Evolutionary conservation across 2,797 vertebrate species (phyloP).

Genomic region (Karalla daura): DNA sequence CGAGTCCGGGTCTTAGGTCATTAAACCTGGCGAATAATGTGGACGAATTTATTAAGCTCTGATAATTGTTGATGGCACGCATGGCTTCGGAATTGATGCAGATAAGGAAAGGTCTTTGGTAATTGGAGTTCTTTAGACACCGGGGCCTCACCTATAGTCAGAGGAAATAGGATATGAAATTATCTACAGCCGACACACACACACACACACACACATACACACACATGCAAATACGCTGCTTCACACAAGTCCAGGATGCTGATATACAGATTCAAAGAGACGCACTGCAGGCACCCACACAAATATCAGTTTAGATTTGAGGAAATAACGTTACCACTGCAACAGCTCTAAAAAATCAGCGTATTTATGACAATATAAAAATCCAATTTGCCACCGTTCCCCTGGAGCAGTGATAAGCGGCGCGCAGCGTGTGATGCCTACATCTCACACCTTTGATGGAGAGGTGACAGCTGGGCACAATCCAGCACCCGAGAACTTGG

Average conservation of each 20-base stretch:
- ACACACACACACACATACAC: slow-evolving; percentile 33
- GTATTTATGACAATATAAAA: slow-evolving; percentile 60
- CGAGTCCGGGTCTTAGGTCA: slow-evolving; percentile 62
- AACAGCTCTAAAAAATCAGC: slow-evolving; percentile 47
- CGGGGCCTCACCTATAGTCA: slow-evolving; percentile 32
- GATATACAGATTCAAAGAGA: slow-evolving; percentile 19
- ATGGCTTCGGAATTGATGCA: slow-evolving; percentile 49
- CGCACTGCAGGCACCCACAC: slow-evolving; percentile 9
- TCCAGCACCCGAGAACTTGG: slow-evolving; percentile 38
- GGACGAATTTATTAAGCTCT: slow-evolving; percentile 71
- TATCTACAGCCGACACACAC: slow-evolving; percentile 33
- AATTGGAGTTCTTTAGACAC: slow-evolving; percentile 62
- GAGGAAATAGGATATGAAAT: slow-evolving; percentile 58
- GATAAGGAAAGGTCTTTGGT: slow-evolving; percentile 59
- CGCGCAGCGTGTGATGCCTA: neutral
- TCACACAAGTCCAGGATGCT: slow-evolving; percentile 5
- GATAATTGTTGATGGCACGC: slow-evolving; percentile 62
- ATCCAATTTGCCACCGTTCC: slow-evolving; percentile 57
- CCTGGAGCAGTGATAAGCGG: slow-evolving; percentile 60
- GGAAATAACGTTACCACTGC: slow-evolving; percentile 47
- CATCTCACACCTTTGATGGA: slow-evolving; percentile 51
- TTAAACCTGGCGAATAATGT: slow-evolving; percentile 76
- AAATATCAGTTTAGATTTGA: slow-evolving; percentile 44
- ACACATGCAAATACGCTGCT: slow-evolving; percentile 26
- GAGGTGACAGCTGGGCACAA: slow-evolving; percentile 56